Evolutionary conservation across 2,113 vertebrate species (phyloP).

Genomic region (Solea senegalensis): DNA sequence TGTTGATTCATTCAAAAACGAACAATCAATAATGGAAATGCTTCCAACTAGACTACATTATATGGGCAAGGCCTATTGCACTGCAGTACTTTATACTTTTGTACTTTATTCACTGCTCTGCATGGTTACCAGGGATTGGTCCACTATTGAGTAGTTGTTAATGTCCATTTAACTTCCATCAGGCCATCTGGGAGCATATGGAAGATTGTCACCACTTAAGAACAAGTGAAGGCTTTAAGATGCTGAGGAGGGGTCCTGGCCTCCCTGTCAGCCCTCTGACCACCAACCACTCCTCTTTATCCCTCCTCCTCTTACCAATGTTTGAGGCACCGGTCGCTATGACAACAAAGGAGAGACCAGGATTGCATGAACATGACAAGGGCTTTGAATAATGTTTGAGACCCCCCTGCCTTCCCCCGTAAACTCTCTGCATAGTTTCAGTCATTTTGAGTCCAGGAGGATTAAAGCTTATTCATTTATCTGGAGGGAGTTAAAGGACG

Average conservation of each 20-base stretch:
- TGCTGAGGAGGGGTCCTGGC: conserved; percentile 53
- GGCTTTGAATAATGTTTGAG: conserved; percentile 32
- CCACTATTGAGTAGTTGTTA: neutral
- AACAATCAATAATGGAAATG: too few species aligned
- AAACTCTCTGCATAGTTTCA: conserved; percentile 44
- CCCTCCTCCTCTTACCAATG: conserved; percentile 1
- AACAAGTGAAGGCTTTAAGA: conserved; percentile 42
- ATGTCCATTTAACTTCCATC: conserved; percentile 21
- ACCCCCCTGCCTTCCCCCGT: conserved; percentile 12
- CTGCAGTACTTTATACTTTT: neutral
- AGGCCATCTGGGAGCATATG: neutral
- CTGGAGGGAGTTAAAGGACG: conserved; percentile 24
- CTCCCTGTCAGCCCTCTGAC: conserved; percentile 53
- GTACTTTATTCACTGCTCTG: neutral
- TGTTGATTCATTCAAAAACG: too few species aligned
- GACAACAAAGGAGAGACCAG: conserved; percentile 53
- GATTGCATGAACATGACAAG: conserved; percentile 28
- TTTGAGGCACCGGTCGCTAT: conserved; percentile 45
- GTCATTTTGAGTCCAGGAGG: conserved; percentile 28
- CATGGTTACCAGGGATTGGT: neutral
- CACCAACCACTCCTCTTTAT: conserved; percentile 8
- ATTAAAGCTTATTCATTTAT: conserved; percentile 55
- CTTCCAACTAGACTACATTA: too few species aligned
- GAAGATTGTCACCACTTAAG: conserved; percentile 17
- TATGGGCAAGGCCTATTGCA: neutral